Percentiles rank a stretch among this genome's conserved stretches.
Conservation (phyloP, 2,888 invertebrate genomes). For the Pycnomerus fuliginosus region DNA sequence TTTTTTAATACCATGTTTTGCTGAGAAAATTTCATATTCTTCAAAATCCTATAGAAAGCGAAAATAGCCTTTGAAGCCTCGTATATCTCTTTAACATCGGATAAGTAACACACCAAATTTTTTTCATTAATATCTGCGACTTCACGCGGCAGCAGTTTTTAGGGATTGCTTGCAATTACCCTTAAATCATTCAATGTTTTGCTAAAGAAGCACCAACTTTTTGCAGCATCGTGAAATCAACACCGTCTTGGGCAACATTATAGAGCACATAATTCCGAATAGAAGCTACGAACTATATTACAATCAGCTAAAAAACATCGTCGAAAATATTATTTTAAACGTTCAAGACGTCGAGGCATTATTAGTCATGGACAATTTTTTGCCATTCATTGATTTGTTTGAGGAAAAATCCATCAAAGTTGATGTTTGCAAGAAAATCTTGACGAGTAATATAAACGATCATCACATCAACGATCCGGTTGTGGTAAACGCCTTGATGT, state of each 20-base stretch:
- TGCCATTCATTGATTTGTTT: conserved; percentile 87
- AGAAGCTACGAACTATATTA: conserved; percentile 79
- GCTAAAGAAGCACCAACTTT: no score
- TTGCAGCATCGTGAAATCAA: conserved; percentile 79
- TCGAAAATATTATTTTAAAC: conserved; percentile 73
- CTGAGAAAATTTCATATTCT: no score
- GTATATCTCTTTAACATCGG: no score
- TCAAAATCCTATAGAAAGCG: no score
- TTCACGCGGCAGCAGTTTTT: no score
- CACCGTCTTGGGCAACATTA: conserved; percentile 79
- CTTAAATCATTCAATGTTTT: no score
- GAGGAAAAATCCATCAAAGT: conserved; percentile 82
- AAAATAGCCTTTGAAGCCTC: no score
- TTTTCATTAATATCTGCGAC: no score
- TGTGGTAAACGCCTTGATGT: conserved; percentile 84
- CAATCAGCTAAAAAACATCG: conserved; percentile 71
- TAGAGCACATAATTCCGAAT: conserved; percentile 77
- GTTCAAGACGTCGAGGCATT: conserved; percentile 78
- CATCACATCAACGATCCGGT: conserved; percentile 74
- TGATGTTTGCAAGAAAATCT: conserved; percentile 79
- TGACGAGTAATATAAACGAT: conserved; percentile 48
- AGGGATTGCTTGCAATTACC: no score
- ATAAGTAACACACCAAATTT: no score
- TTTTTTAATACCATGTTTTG: no score
- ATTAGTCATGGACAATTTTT: conserved; percentile 85